These are phyloP conservation scores for Nibea albiflora DNA, from an alignment of 2,113 vertebrate genomes.

Conservation along the genomic window DNA sequence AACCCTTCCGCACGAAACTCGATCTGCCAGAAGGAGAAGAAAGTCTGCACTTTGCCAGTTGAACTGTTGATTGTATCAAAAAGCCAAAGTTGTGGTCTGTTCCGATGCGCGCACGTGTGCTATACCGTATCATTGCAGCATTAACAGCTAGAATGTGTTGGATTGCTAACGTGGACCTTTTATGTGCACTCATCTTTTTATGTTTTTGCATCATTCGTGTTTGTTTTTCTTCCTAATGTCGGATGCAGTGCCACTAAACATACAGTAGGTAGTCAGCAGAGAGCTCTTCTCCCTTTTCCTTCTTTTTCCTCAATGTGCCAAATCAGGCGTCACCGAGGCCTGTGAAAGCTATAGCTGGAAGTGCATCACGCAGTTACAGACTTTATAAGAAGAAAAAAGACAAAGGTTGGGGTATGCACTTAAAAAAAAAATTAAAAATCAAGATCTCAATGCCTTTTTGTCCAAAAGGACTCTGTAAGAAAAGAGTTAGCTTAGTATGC, in stretches of 20 bases:
- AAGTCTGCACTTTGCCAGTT: constrained; percentile 36
- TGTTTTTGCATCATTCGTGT: not conserved
- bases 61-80: constrained; percentile 44
- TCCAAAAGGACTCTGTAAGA: constrained; percentile 35
- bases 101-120: not conserved
- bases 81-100: constrained; percentile 47
- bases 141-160: constrained; percentile 64
- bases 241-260: constrained; percentile 11
- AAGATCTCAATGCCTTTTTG: constrained; percentile 56
- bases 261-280: not conserved
- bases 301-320: constrained; percentile 33
- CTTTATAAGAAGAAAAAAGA: not conserved
- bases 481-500: constrained; percentile 52
- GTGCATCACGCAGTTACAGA: constrained; percentile 15
- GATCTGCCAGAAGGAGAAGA: not conserved
- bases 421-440: constrained; percentile 12
- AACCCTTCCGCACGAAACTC: not conserved
- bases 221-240: not conserved
- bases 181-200: constrained; percentile 13
- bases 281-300: not conserved
- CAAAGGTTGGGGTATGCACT: constrained; percentile 37
- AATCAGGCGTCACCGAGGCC: constrained; percentile 33
- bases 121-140: constrained; percentile 8
- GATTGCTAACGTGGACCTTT: constrained; percentile 4
- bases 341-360: constrained; percentile 33